Conservation (phyloP, 2,113 vertebrate species). For the Salvelinus fontinalis region DNA sequence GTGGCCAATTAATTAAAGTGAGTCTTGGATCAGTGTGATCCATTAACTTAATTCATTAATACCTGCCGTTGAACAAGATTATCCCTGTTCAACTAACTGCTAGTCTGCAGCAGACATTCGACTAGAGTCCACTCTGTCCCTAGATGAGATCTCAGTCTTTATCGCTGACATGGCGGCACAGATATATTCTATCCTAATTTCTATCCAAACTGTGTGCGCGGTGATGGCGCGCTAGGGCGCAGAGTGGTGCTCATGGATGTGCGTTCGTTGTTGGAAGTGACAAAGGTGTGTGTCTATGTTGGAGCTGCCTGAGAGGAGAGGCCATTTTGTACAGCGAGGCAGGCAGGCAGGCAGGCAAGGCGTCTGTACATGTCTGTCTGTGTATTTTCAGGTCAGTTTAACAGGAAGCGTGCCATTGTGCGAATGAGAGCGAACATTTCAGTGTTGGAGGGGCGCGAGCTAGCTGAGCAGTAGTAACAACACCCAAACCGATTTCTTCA, state of each 20-base stretch:
- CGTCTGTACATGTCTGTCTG: slow-evolving; percentile 47
- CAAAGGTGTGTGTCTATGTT: slow-evolving; percentile 44
- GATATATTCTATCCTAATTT: neutral
- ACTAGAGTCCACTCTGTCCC: neutral
- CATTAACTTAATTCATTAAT: slow-evolving; percentile 6
- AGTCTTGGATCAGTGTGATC: slow-evolving; percentile 5
- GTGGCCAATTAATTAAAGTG: slow-evolving; percentile 5
- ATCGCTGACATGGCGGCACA: neutral
- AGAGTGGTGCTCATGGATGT: neutral
- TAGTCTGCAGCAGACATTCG: neutral
- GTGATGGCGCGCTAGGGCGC: neutral
- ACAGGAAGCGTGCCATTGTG: slow-evolving; percentile 58
- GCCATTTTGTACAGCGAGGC: slow-evolving; percentile 62
- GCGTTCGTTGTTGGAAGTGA: slow-evolving; percentile 6
- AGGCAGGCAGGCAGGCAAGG: neutral
- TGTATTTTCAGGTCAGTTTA: slow-evolving; percentile 47
- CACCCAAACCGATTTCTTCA: slow-evolving; percentile 42
- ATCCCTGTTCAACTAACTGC: neutral
- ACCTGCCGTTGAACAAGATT: slow-evolving; percentile 2
- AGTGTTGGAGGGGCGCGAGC: slow-evolving; percentile 35
- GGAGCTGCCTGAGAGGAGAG: slow-evolving; percentile 26
- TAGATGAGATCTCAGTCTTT: neutral
- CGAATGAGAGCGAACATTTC: slow-evolving; percentile 33
- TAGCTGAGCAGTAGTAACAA: slow-evolving; percentile 28
- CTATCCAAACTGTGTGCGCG: neutral